Evolutionary conservation across 2,888 invertebrate genomes (phyloP), one percentile per base, ranked within the genome.

Genomic region (Trachelus tabidus): DNA sequence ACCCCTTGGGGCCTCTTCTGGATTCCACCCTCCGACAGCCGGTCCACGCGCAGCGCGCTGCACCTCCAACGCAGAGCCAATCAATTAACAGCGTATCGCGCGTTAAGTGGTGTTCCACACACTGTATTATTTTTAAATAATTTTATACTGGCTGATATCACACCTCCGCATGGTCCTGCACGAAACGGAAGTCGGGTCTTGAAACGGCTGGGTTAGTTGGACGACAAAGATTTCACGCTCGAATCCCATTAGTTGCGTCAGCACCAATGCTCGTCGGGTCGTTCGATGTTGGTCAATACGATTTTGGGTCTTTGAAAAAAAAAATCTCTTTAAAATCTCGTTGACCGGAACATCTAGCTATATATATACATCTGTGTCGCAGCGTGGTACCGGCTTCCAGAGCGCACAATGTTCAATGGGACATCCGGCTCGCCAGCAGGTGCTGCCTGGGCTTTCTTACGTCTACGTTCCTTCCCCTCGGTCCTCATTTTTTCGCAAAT

Each of bases 251-350:
- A 71, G 71, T 56, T 56, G 23, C 56, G 56, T 56, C 56, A 56
- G 56, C 56, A 56, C 9, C 40, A 2, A 40, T 15, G 40, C 56
- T 9, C 9, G 56, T 0, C 23, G 9, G 56, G 56, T 56, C 56
- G 56, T 23, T 56, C 56, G 56, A 23, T 56, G 23, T 23, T 56
- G 56, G 56, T 56, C 56, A 56, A 56, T 56, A 15, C 56, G 71
- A 71, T 71, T 71, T 71, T 31, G 11, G 15, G 71, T 33, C 71
- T 71, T 71, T 71, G 0, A 23, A 30, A 40, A 56, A 35, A 56
- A 85, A 86, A 88, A 80, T 86, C 85, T 83, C 83, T 89, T 87
- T 89, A 86, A 83, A 86, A 79, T 83, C 85, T 88, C 85, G 85
- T 87, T 81, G 85, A 85, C 76, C 83, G 73, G 73, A 77, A 77